Conservation (phyloP, 2,797 vertebrate species). For the Rhincodon typus region DNA sequence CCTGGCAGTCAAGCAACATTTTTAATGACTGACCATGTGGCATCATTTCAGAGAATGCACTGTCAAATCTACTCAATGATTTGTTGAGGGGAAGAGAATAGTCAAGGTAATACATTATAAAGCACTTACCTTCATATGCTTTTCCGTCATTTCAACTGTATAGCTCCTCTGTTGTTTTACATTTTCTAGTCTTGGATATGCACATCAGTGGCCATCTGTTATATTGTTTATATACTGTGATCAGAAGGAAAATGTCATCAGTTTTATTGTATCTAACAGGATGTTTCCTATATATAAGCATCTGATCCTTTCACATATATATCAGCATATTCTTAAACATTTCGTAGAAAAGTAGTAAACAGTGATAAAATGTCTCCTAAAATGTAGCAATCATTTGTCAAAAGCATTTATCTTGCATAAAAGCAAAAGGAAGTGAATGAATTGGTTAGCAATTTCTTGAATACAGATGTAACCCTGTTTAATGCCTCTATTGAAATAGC, state of each 20-base stretch:
- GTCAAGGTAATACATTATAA: background rate
- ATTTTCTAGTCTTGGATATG: background rate
- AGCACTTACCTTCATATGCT: background rate
- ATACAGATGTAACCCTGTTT: background rate
- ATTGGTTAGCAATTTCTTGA: background rate
- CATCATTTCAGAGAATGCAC: background rate
- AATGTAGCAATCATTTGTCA: background rate
- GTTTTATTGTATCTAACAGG: conserved; percentile 1
- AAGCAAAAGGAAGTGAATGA: background rate
- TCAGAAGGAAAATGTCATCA: background rate
- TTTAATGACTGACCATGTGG: background rate
- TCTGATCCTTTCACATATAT: background rate
- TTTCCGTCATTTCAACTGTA: background rate
- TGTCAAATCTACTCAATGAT: background rate
- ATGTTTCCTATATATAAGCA: background rate
- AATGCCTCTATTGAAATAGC: background rate
- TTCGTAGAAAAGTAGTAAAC: background rate
- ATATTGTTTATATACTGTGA: background rate
- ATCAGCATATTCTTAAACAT: background rate
- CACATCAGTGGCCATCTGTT: background rate
- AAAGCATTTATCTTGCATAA: background rate
- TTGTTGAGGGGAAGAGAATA: background rate
- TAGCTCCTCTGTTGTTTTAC: background rate
- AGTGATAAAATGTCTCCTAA: background rate
- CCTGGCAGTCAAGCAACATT: background rate